Percentiles rank a stretch among this genome's conserved stretches.
Evolutionary conservation across 2,888 invertebrate species (phyloP).

Genomic region (Taphrorychus bicolor): DNA sequence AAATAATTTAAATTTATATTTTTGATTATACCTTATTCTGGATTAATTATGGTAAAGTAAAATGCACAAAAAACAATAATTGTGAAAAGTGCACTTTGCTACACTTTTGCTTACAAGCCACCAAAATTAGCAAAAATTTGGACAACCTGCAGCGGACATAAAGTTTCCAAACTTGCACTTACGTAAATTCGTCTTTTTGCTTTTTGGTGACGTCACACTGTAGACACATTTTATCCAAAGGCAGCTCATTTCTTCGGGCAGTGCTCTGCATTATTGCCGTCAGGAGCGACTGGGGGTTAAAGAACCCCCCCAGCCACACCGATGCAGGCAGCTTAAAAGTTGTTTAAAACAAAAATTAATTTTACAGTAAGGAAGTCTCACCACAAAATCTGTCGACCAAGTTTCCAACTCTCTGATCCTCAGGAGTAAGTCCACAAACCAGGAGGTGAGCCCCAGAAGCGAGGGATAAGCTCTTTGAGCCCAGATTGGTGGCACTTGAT

Average conservation of each 20-base stretch:
- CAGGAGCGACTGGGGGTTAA: slow-evolving; percentile 94
- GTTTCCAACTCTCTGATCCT: slow-evolving; percentile 89
- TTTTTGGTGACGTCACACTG: slow-evolving; percentile 98
- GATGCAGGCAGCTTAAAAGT: slow-evolving; percentile 78
- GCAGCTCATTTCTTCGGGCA: slow-evolving; percentile 89
- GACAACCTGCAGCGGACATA: too few species aligned
- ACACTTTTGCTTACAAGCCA: too few species aligned
- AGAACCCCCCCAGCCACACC: slow-evolving; percentile 97
- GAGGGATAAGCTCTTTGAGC: slow-evolving; percentile 90
- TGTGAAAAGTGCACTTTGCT: too few species aligned
- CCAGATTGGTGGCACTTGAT: slow-evolving; percentile 93
- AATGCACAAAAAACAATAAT: too few species aligned
- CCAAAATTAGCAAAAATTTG: too few species aligned
- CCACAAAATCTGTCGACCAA: slow-evolving; percentile 95
- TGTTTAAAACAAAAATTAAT: neutral
- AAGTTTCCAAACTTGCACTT: slow-evolving; percentile 54
- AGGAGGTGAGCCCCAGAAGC: slow-evolving; percentile 82
- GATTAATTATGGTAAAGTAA: too few species aligned
- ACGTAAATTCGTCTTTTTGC: slow-evolving; percentile 94
- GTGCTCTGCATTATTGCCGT: slow-evolving; percentile 99
- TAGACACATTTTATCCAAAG: slow-evolving; percentile 95
- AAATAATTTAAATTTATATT: too few species aligned
- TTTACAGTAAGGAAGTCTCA: slow-evolving; percentile 57
- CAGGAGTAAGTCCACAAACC: slow-evolving; percentile 91
- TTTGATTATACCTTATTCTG: too few species aligned